Base-by-base conservation (phyloP, 2,888 invertebrate species). In the Galeopsomyia nigrocyanea region DNA sequence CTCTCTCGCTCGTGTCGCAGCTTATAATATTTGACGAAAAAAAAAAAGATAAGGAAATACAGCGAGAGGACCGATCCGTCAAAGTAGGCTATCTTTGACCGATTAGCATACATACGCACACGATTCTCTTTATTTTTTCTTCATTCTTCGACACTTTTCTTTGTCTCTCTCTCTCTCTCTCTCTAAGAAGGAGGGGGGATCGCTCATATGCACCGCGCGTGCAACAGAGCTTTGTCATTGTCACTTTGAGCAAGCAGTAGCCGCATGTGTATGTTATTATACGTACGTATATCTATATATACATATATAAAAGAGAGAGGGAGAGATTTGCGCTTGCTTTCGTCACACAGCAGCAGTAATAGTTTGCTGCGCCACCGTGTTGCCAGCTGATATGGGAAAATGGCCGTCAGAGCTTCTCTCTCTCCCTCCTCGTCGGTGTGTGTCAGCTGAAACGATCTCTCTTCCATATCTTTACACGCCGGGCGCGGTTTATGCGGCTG, bases 1-100 rank as follows among this genome's bases (percentile, higher is more conserved):
- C 75, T 69, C 68, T 22, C 73, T 55, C 31, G 60, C 31, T 74
- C 47, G 16, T 67, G 67, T n/a, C 26, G 26, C 26, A 2, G 26
- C 26, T 5, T 5, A 3, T 5, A 5, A 3, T 26, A 26, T 5
- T 67, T 39, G 58, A 60, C 67, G 60, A 67, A 60, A 56, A 67
- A 60, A 67, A 60, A 19, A 50, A 39, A 10, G 10, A 39, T 3
- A 51, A 67, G 22, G 39, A 21, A 22, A 50, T 47, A 26, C 56
- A 47, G 46, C 55, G 56, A 31, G 21, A 17, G 46, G 58, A 39
- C 9, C 17, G 50, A 17, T 10, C 13, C 9, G 55, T 13, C 22
- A 3, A 26, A 56, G 56, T 16, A 10, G 31, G 57, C 21, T 31
- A 31, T 57, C 10, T 39, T 39, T 39, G 39, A 39, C 19, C 13